These are phyloP conservation scores for Elaphurus davidianus DNA, from an alignment of 2,113 vertebrate species.

Conservation along the genomic window DNA sequence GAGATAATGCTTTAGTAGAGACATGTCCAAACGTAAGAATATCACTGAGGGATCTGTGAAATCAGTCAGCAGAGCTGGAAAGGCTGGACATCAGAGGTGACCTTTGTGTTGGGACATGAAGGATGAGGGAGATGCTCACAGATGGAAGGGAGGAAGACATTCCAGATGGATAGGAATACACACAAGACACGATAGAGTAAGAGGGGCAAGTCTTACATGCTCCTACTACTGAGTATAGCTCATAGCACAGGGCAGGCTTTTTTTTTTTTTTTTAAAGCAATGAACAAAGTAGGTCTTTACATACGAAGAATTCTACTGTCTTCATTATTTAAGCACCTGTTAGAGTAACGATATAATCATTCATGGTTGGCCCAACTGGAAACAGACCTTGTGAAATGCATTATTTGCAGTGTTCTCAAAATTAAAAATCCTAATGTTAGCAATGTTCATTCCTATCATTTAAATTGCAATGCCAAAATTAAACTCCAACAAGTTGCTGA, in stretches of 20 bases:
- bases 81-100: not conserved
- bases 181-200: not conserved
- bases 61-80: not conserved
- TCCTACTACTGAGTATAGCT: not conserved
- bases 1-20: not conserved
- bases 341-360: not conserved
- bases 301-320: not conserved
- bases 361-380: not conserved
- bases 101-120: not conserved
- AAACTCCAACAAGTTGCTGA: constrained; percentile 56
- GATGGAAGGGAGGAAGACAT: not conserved
- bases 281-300: not conserved
- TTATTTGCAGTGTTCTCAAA: not conserved
- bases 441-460: not conserved
- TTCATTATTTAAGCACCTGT: constrained; percentile 5
- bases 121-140: not conserved
- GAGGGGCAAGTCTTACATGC: not conserved
- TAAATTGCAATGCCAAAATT: constrained; percentile 12
- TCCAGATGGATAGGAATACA: not conserved
- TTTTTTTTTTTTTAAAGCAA: not conserved
- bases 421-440: not conserved
- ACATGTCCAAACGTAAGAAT: not conserved
- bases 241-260: not conserved
- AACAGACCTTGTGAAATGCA: not conserved
- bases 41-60: not conserved